Conservation (phyloP, 2,797 vertebrate species). For the Hoplostethus atlanticus region DNA sequence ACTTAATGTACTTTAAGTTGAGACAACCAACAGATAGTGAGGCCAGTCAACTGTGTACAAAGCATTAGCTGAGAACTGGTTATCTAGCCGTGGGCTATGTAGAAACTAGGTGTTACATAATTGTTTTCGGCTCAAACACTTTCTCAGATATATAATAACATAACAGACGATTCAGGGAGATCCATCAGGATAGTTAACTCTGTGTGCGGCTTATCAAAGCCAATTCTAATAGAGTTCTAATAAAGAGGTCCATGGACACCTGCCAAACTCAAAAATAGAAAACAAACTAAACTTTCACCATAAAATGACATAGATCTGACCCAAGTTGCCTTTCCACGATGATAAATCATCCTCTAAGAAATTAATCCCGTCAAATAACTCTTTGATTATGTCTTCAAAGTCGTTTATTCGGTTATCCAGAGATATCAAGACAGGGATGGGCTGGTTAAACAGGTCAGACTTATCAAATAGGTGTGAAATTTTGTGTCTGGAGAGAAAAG, state of each 20-base stretch:
- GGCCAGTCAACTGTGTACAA: neutral
- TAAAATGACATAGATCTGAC: too few species aligned
- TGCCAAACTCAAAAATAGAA: neutral
- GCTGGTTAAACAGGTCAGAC: too few species aligned
- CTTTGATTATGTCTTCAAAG: too few species aligned
- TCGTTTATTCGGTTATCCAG: too few species aligned
- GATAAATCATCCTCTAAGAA: too few species aligned
- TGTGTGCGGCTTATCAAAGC: slow-evolving; percentile 12
- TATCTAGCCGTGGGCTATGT: slow-evolving; percentile 5
- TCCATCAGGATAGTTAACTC: slow-evolving; percentile 40
- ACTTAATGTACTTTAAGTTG: too few species aligned
- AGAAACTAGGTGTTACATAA: slow-evolving; percentile 45
- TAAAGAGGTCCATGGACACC: slow-evolving; percentile 21
- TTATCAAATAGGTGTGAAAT: too few species aligned
- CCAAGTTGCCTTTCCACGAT: too few species aligned
- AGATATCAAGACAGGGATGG: neutral
- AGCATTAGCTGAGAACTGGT: neutral
- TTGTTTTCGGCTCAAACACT: slow-evolving; percentile 50
- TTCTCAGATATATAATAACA: slow-evolving; percentile 15
- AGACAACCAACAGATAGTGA: too few species aligned
- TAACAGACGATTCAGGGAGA: slow-evolving; percentile 28
- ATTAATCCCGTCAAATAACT: too few species aligned
- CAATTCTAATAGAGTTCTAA: slow-evolving; percentile 13
- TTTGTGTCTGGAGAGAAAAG: too few species aligned
- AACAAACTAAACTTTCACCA: neutral